Evolutionary conservation across 2,113 vertebrate genomes (phyloP).

Genomic region (Pandion haliaetus): DNA sequence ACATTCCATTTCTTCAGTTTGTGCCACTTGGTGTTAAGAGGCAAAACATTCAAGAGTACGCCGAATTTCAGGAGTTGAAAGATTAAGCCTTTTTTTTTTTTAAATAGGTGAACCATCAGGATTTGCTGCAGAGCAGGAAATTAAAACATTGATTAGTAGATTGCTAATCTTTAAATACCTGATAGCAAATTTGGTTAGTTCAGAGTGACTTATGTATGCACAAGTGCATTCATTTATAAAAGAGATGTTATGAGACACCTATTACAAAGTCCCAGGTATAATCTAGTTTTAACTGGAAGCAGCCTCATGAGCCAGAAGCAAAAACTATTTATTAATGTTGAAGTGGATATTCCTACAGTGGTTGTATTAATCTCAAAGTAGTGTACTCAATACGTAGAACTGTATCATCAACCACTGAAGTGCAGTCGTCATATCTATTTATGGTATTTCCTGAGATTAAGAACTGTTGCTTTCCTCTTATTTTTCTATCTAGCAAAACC

Average conservation of each 20-base stretch:
- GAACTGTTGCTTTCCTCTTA: background rate
- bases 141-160: background rate
- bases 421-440: background rate
- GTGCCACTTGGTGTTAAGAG: background rate
- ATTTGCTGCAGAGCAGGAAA: background rate
- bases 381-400: background rate
- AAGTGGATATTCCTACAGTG: background rate
- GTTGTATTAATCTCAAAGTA: background rate
- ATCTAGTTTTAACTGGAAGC: background rate
- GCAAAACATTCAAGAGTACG: background rate
- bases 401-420: background rate
- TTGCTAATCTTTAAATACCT: background rate
- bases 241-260: background rate
- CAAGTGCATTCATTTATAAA: background rate
- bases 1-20: background rate
- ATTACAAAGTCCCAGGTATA: background rate
- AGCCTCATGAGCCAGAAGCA: background rate
- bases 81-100: background rate
- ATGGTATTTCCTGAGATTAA: background rate
- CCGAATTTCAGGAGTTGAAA: background rate
- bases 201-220: background rate
- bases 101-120: background rate
- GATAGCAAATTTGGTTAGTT: background rate
- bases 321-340: background rate
- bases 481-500: background rate